Evolutionary conservation across 1,140 invertebrate genomes (phyloP), one percentile per base, ranked within the genome.

Genomic region (Drosophila sechellia): DNA sequence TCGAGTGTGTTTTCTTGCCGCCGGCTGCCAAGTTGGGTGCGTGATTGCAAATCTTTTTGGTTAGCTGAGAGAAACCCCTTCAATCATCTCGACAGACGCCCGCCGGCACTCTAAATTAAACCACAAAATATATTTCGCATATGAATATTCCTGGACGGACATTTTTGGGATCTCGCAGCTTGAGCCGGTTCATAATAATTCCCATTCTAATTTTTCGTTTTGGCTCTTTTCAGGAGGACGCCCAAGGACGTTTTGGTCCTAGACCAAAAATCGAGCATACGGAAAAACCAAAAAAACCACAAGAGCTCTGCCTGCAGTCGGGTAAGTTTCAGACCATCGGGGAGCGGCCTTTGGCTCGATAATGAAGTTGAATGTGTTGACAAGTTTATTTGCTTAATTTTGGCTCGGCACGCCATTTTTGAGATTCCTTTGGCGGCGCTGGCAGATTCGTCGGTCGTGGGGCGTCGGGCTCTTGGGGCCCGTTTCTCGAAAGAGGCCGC

Each of bases 291-390:
- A 39, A 22, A 34, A 39, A 49, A 46, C 48, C 49, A 40, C 53
- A 75, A 73, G 13, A 75, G 53, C 20, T 22, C 25, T 35, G 15
- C 61, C 25, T 35, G 15, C 61, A 43, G 54, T 55, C 72, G 73
- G 72, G 73, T 68, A 69, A 77, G 72, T 77, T 69, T 70, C 35
- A 15, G 15, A 17, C 50, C 57, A 61, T 34, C 35, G 60, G 54
- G 55, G 65, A 60, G 55, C 58, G 58, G 56, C 43, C 46, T 25
- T 11, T 13, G 48, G 49, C 65, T 56, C 79, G 74, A 81, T 81
- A 81, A 81, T 81, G 73, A 81, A 81, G 79, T 81, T 60, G 79
- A 74, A 81, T 81, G 79, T 77, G 79, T 81, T 81, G 79, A 81
- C 79, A 81, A 81, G 79, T 81, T 81, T 73, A 81, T 81, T 81